These are phyloP conservation scores for Herminia tarsipennalis DNA, from an alignment of 2,888 invertebrate genomes.

Conservation along the genomic window DNA sequence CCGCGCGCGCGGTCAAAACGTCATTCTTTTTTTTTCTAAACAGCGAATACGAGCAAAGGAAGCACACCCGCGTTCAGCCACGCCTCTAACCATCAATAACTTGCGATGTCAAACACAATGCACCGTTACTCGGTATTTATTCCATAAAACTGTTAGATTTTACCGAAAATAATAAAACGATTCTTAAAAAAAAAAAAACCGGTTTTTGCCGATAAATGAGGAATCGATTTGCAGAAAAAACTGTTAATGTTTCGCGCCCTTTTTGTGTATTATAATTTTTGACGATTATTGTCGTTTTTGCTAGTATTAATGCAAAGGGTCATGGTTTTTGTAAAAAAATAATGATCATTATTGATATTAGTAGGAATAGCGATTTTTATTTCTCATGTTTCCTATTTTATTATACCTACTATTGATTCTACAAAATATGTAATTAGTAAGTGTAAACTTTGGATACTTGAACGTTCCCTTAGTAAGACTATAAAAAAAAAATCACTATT, in stretches of 20 bases:
- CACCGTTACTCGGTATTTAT: slow-evolving; percentile 47
- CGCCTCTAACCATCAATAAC: slow-evolving; percentile 69
- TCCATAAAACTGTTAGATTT: slow-evolving; percentile 48
- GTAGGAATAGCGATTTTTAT: too few relatives aligned
- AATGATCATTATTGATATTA: slow-evolving; percentile 19
- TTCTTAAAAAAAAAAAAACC: slow-evolving; percentile 24
- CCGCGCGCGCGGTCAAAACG: slow-evolving; percentile 45
- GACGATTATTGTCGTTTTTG: slow-evolving; percentile 37
- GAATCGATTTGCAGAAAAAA: slow-evolving; percentile 36
- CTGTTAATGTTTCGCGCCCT: slow-evolving; percentile 36
- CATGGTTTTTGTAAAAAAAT: slow-evolving; percentile 10
- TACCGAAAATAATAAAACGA: slow-evolving; percentile 23
- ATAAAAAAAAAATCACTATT: too few relatives aligned
- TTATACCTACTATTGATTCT: too few relatives aligned
- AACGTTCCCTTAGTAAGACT: too few relatives aligned
- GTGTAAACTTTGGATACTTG: too few relatives aligned
- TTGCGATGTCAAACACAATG: slow-evolving; percentile 59
- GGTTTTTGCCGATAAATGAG: slow-evolving; percentile 39
- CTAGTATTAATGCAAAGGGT: slow-evolving; percentile 6
- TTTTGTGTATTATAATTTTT: slow-evolving; percentile 33
- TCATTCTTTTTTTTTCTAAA: slow-evolving; percentile 45
- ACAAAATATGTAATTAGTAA: too few relatives aligned
- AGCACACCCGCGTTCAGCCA: slow-evolving; percentile 56
- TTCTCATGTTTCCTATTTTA: too few relatives aligned
- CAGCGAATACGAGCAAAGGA: slow-evolving; percentile 47